These are phyloP conservation scores for Callimorpha dominula DNA, from an alignment of 2,888 invertebrate genomes.

Conservation along the genomic window DNA sequence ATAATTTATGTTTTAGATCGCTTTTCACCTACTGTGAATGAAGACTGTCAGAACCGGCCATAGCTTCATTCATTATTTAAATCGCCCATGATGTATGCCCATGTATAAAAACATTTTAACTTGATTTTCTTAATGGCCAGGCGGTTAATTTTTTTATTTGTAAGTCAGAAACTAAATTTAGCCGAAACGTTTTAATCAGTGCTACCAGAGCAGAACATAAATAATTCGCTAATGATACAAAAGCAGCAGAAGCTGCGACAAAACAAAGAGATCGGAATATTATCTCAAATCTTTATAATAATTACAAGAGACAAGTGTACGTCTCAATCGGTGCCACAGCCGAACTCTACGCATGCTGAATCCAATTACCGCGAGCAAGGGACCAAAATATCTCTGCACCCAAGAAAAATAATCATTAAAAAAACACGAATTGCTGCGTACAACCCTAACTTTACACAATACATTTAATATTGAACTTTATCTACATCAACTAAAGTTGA, in stretches of 20 bases:
- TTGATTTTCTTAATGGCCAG: not conserved
- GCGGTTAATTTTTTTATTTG: constrained; percentile 15
- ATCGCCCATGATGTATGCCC: not conserved
- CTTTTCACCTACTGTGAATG: not conserved
- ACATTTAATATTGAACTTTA: constrained; percentile 26
- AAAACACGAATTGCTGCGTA: constrained; percentile 56
- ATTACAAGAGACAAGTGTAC: constrained; percentile 78
- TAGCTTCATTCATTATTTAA: not conserved
- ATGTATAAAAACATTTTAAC: not conserved
- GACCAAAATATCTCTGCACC: constrained; percentile 74
- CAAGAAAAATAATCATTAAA: constrained; percentile 72
- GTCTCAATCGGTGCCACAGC: constrained; percentile 73
- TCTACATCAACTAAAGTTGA: constrained; percentile 34
- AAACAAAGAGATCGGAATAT: constrained; percentile 68
- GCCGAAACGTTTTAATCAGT: constrained; percentile 31
- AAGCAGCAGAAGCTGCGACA: constrained; percentile 44
- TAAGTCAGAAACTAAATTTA: constrained; percentile 16
- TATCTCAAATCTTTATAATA: constrained; percentile 84
- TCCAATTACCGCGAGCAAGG: constrained; percentile 74
- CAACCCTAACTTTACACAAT: constrained; percentile 64
- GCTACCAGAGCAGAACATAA: constrained; percentile 32
- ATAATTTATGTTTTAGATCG: not conserved
- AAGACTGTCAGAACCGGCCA: not conserved
- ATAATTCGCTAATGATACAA: constrained; percentile 60
- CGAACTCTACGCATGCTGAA: constrained; percentile 62